phyloP scores from a whole-genome alignment of 2,797 vertebrate genomes.

The Spatula versicolor region DNA sequence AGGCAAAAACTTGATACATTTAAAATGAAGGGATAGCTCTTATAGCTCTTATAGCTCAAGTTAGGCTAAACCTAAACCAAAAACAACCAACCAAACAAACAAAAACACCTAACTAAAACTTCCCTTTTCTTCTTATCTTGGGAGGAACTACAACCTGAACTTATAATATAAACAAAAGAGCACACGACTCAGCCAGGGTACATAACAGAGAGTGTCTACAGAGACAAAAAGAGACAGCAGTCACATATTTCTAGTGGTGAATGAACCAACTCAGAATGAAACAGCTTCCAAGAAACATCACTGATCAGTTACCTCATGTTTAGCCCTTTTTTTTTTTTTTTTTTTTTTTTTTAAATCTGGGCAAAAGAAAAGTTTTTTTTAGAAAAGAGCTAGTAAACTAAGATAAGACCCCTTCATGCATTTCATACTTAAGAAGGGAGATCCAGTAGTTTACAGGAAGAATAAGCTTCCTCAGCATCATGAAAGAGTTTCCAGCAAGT shows the following conservation, averaged over 20 bases:
- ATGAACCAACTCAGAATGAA: background rate
- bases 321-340: background rate
- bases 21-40: background rate
- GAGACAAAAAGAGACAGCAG: background rate
- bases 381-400: background rate
- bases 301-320: background rate
- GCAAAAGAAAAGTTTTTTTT: background rate
- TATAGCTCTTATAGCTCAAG: background rate
- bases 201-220: background rate
- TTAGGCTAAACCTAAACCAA: background rate
- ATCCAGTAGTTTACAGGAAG: background rate
- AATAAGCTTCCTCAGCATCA: background rate
- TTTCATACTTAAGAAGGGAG: background rate
- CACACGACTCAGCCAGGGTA: background rate
- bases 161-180: background rate
- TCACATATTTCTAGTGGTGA: background rate
- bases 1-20: background rate
- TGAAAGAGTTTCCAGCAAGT: background rate
- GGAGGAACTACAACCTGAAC: background rate
- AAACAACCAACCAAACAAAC: background rate
- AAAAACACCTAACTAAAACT: background rate
- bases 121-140: background rate
- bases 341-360: background rate
- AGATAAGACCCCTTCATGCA: background rate
- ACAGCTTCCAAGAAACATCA: background rate